These are phyloP conservation scores for Colius striatus DNA, from an alignment of 2,113 vertebrate species.

Conservation along the genomic window DNA sequence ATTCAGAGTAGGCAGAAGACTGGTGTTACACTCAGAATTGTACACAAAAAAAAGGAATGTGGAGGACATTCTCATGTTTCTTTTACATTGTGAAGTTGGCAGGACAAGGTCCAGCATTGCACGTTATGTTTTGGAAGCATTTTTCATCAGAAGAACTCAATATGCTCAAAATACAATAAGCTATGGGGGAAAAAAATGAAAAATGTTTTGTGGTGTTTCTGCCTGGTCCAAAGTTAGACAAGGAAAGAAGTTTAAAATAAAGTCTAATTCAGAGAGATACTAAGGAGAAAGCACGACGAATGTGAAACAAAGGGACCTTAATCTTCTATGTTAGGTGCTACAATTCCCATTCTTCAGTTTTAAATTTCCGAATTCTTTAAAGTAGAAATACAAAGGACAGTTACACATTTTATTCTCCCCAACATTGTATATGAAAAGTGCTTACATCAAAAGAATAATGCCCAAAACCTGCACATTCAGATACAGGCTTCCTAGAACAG, in stretches of 20 bases:
- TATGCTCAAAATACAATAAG: neutral
- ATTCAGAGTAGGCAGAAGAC: neutral
- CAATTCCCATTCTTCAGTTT: neutral
- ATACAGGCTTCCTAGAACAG: neutral
- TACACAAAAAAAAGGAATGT: neutral
- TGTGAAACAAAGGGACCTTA: neutral
- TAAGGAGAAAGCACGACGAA: neutral
- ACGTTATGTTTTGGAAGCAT: neutral
- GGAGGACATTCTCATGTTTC: neutral
- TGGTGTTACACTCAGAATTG: neutral
- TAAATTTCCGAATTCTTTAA: neutral
- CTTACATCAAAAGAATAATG: neutral
- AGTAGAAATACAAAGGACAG: neutral
- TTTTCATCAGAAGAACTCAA: neutral
- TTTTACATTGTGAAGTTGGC: neutral
- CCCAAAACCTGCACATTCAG: neutral
- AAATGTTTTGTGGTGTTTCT: neutral
- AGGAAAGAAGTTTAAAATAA: neutral
- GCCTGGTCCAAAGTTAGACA: neutral
- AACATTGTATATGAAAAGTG: neutral
- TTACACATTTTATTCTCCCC: neutral
- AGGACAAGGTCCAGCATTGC: neutral
- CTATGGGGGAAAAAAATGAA: neutral
- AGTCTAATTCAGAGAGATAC: neutral
- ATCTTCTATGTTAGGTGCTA: neutral